A percentile compares a stretch with the other conserved stretches of the same genome.
Conservation (phyloP, 2,113 vertebrate genomes). For the Podarcis muralis region DNA sequence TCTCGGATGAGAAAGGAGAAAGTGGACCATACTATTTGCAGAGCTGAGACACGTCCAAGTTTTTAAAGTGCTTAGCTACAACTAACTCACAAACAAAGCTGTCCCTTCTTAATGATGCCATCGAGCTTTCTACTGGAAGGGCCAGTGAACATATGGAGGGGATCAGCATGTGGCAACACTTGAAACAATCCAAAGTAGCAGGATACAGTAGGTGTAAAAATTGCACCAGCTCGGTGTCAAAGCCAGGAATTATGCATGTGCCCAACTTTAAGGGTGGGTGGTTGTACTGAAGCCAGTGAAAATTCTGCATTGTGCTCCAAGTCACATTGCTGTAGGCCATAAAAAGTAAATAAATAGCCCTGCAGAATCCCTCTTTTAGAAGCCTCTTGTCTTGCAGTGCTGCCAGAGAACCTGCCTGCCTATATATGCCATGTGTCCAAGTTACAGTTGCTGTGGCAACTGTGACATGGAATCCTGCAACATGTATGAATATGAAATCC, state of each 20-base stretch:
- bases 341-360: conserved; percentile 3
- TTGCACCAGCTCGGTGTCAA: background rate
- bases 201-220: background rate
- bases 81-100: background rate
- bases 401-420: background rate
- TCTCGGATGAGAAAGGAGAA: background rate
- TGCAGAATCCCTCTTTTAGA: background rate
- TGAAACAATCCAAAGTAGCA: background rate
- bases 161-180: background rate
- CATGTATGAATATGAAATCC: background rate
- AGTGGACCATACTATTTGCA: background rate
- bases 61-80: background rate
- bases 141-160: background rate
- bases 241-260: background rate
- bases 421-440: conserved; percentile 3
- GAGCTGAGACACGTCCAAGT: background rate
- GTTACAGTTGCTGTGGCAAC: conserved; percentile 36
- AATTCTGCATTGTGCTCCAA: background rate
- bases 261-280: background rate
- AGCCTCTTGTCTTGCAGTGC: background rate
- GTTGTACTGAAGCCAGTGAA: background rate
- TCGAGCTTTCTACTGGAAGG: background rate
- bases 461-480: background rate
- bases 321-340: background rate
- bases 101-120: background rate